Percentiles rank a stretch among this genome's conserved stretches.
phyloP scores from a whole-genome alignment of 2,113 vertebrate species.

The Merops nubicus region DNA sequence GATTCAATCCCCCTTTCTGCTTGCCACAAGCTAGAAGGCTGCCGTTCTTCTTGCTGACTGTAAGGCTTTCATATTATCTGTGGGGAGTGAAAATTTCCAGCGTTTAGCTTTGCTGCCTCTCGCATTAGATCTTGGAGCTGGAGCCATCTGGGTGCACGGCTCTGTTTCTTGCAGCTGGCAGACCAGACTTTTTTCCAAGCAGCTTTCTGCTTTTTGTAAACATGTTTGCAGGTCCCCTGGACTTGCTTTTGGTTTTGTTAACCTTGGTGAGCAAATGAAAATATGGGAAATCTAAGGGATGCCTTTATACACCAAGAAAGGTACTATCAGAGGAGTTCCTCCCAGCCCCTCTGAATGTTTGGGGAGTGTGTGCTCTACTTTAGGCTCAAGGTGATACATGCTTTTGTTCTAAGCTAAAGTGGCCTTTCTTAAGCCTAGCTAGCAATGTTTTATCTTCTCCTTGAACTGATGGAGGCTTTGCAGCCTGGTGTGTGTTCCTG shows the following conservation, averaged over 20 bases:
- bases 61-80: slow-evolving; percentile 53
- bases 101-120: not conserved
- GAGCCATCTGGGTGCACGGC: fast-evolving
- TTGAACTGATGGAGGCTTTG: not conserved
- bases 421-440: not conserved
- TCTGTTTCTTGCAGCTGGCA: not conserved
- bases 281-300: not conserved
- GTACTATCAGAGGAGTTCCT: not conserved
- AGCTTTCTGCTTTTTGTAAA: not conserved
- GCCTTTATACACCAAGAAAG: not conserved
- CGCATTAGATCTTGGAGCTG: not conserved
- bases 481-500: not conserved
- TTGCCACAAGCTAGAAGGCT: slow-evolving; percentile 64
- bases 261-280: not conserved
- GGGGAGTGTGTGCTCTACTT: not conserved
- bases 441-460: not conserved
- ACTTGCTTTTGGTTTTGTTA: not conserved
- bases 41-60: slow-evolving; percentile 54
- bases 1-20: slow-evolving; percentile 63
- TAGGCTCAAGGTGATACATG: not conserved
- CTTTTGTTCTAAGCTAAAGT: not conserved
- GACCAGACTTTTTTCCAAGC: not conserved
- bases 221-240: not conserved
- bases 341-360: not conserved
- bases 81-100: not conserved